Base-by-base conservation (phyloP, 1,140 invertebrate species). In the Lucilia cuprina region DNA sequence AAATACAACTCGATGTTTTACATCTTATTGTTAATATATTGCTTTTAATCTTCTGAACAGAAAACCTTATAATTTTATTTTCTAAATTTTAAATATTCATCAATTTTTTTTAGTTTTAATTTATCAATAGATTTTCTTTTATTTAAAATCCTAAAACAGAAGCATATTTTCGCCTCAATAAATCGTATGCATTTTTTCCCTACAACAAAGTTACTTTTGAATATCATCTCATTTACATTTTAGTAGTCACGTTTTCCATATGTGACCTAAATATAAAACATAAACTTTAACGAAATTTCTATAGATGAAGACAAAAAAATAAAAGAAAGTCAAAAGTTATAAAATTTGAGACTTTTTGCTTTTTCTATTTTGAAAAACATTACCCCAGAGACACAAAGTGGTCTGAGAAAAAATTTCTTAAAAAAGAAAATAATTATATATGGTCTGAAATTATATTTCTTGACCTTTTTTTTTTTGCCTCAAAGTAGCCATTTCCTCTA, bases 161-260 rank as follows among this genome's bases (percentile, higher is more conserved):
- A 41, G 41, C 10, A 5, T 41, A 8, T 41, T 41, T 41, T 41
- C 7, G 41, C 41, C 41, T 41, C 10, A 41, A 41, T 41, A 41
- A 41, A 41, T 41, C 41, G 41, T 41, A 41, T 41, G 41, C 41
- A 41, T 41, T 41, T 41, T 10, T 41, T 30, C 3, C 3, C 25
- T 41, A 41, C 10, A 41, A 41, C 41, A 41, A 41, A 41, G 41
- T 41, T 41, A 10, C 41, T 60, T 30, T 60, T 14, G 17, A 60
- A 60, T 17, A 60, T 60, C 50, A 60, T 60, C 50, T 70, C 60
- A 70, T 70, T 70, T 70, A 21, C 60, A 70, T 70, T 70, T 70
- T 70, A 70, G 60, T 70, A 70, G 60, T 70, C 60, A 70, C 60
- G 60, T 70, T 70, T 19, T 19, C 13, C 19, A 70, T 70, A 70